A percentile compares a stretch with the other conserved stretches of the same genome.
Conservation (phyloP, 2,113 vertebrate genomes). For the Mormyrus iriodes region DNA sequence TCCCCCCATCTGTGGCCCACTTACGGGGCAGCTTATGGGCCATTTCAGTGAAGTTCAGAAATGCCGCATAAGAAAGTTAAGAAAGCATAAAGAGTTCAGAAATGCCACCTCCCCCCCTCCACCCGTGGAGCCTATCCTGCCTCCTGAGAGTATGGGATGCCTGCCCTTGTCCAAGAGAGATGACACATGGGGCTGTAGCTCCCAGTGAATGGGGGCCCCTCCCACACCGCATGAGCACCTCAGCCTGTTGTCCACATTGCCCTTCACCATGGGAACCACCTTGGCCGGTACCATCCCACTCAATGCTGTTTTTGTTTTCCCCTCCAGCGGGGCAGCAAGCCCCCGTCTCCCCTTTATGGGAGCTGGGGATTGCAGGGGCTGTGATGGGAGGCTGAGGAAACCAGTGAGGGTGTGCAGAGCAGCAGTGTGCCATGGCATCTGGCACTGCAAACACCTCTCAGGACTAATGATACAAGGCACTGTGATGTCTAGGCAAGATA, state of each 20-base stretch:
- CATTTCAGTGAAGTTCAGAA: background rate
- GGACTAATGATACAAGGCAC: background rate
- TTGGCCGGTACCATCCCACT: slow-evolving; percentile 12
- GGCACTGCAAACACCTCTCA: background rate
- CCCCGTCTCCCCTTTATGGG: background rate
- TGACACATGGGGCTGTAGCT: too few species aligned
- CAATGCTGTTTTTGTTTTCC: slow-evolving; percentile 17
- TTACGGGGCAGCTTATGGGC: background rate
- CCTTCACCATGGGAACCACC: slow-evolving; percentile 25
- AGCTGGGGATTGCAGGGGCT: background rate
- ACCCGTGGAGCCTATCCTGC: background rate
- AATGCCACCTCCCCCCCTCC: background rate
- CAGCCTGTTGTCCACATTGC: background rate
- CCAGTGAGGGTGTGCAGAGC: background rate
- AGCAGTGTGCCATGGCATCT: background rate
- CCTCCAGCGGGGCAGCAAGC: background rate
- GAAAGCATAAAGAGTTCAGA: too few species aligned
- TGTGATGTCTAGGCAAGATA: background rate
- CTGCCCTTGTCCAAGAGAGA: background rate
- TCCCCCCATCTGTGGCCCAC: background rate
- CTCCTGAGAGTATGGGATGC: background rate
- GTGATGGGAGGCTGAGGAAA: background rate
- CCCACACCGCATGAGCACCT: background rate
- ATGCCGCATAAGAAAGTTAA: too few species aligned
- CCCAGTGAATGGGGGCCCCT: background rate